Percentiles rank a stretch among this genome's conserved stretches.
phyloP scores from a whole-genome alignment of 2,797 vertebrate genomes.

The Carcharodon carcharias region DNA sequence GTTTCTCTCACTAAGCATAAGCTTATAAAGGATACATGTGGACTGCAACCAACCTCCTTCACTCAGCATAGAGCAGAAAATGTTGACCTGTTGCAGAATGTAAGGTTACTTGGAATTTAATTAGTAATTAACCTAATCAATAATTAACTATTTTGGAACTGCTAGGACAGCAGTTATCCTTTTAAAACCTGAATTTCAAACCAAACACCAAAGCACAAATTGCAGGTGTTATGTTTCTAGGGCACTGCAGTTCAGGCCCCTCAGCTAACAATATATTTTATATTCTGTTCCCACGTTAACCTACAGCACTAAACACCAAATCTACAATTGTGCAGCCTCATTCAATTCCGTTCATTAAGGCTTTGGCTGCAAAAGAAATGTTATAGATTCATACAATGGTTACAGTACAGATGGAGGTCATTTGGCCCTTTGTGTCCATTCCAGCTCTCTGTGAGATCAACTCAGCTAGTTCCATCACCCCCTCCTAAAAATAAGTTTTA shows the following conservation, averaged over 20 bases:
- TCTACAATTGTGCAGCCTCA: neutral
- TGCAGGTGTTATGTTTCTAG: neutral
- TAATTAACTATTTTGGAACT: neutral
- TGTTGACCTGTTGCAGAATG: neutral
- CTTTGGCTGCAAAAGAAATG: neutral
- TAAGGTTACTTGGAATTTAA: neutral
- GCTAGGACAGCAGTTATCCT: neutral
- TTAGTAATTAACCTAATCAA: neutral
- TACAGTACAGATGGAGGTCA: too few relatives aligned
- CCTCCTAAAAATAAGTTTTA: neutral
- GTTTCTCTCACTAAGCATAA: too few relatives aligned
- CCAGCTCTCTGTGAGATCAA: too few relatives aligned
- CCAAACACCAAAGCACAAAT: neutral
- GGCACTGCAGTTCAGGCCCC: too few relatives aligned
- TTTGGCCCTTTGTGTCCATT: too few relatives aligned
- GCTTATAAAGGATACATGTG: neutral
- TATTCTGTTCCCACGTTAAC: neutral
- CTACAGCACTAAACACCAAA: neutral
- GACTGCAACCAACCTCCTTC: neutral
- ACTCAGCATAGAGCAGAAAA: neutral
- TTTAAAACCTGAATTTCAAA: neutral
- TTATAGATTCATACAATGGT: neutral
- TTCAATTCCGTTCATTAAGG: neutral
- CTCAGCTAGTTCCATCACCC: too few relatives aligned
- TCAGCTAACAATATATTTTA: neutral